phyloP scores from a whole-genome alignment of 2,888 invertebrate genomes.

The Incurvaria masculella region DNA sequence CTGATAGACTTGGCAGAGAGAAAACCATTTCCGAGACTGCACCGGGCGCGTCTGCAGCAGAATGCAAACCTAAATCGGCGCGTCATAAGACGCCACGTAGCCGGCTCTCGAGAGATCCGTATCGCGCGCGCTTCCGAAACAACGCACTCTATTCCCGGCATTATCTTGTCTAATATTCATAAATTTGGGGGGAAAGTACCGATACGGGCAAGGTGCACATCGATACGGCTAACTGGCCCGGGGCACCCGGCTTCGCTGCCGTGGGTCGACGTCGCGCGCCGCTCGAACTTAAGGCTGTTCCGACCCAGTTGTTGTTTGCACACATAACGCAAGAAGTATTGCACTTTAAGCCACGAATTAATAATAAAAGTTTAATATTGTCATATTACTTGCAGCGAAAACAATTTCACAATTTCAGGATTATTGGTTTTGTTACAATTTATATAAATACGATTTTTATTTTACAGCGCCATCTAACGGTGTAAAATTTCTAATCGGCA shows the following conservation, averaged over 20 bases:
- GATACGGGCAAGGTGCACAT: slow-evolving; percentile 1
- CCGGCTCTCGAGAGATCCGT: slow-evolving; percentile 1
- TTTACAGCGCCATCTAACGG: too few relatives aligned
- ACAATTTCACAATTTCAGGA: too few relatives aligned
- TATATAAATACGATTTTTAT: too few relatives aligned
- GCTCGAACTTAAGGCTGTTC: too few relatives aligned
- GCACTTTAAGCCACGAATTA: too few relatives aligned
- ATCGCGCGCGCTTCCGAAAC: slow-evolving; percentile 9
- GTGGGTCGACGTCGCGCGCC: slow-evolving; percentile 5
- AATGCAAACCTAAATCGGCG: neutral
- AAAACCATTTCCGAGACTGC: neutral
- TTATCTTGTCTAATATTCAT: slow-evolving; percentile 18
- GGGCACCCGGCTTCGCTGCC: slow-evolving; percentile 30
- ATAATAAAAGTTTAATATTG: too few relatives aligned
- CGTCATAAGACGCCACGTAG: slow-evolving; percentile 1
- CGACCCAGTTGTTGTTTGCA: too few relatives aligned
- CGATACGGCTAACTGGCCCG: slow-evolving; percentile 27
- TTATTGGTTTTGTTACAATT: too few relatives aligned
- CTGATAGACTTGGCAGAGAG: neutral
- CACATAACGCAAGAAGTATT: too few relatives aligned
- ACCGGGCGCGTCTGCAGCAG: neutral
- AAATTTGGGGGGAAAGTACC: slow-evolving; percentile 12
- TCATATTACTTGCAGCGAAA: too few relatives aligned
- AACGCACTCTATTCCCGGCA: slow-evolving; percentile 4
- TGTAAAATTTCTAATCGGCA: too few relatives aligned